Evolutionary conservation across 2,113 vertebrate species (phyloP), one percentile per base, ranked within the genome.

Genomic region (Zapus hudsonius): DNA sequence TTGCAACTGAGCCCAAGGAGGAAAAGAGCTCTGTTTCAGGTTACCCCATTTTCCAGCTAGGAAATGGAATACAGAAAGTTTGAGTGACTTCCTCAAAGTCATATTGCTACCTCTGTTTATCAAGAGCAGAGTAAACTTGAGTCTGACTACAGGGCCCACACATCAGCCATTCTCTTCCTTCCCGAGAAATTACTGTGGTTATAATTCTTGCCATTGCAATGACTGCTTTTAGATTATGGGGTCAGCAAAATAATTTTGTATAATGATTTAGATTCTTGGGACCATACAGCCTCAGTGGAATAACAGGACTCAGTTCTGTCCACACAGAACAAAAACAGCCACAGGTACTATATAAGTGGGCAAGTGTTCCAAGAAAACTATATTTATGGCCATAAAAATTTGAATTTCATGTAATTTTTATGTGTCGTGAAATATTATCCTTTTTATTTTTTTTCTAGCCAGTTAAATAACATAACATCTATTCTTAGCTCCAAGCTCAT

Each of bases 361-460:
- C 61, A 55, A 86, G 38, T 55, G 82, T 88, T 87, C 93, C 93
- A 93, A 61, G 85, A 79, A 81, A 42, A 17, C 78, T 67, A 0
- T 96, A 93, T 90, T 94, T 95, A 84, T 91, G 93, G 92, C 61
- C 91, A 76, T 85, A 66, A 74, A 89, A 92, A 96, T 97, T 94
- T 95, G 94, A 97, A 92, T 95, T 96, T 95, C 92, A 94, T 87
- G 55, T 84, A 80, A 86, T 92, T 92, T 91, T 95, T 95, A 90
- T 92, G 87, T 91, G 84, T 94, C 75, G 29, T 23, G 66, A 97
- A 95, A 94, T 95, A 92, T 83, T 95, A 92, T 44, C 78, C 85
- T 84, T 96, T 90, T 81, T 74, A 90, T 38, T 38, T 84, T 89
- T 91, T 91, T 84, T 40, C 31, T 86, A 66, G 70, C 75, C 29